Conservation (phyloP, 2,888 invertebrate genomes). For the Portevinia maculata region DNA sequence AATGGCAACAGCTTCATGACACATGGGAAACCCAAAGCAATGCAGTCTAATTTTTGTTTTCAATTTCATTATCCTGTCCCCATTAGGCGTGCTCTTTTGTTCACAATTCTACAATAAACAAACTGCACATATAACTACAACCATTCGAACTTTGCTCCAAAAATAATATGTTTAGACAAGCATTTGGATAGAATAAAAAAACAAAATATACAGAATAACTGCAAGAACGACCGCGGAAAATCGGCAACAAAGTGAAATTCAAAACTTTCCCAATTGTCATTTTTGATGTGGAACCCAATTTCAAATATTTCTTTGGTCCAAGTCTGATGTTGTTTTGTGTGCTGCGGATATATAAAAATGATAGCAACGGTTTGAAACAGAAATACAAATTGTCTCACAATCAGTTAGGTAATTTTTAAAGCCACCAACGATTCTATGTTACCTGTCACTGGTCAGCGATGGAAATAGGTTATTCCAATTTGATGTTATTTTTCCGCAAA, state of each 20-base stretch:
- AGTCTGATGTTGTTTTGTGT: no score
- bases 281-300: constrained; percentile 23
- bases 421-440: constrained; percentile 30
- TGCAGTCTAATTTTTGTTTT: constrained; percentile 60
- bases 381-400: constrained; percentile 13
- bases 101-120: constrained; percentile 11
- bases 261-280: constrained; percentile 30
- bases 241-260: constrained; percentile 26
- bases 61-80: constrained; percentile 61
- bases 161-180: constrained; percentile 16
- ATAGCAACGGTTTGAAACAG: constrained; percentile 21
- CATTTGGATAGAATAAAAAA: neutral
- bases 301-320: constrained; percentile 10
- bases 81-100: constrained; percentile 33
- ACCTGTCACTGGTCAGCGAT: constrained; percentile 6
- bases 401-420: constrained; percentile 46
- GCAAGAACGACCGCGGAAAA: constrained; percentile 15
- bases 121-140: neutral
- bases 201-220: constrained; percentile 7
- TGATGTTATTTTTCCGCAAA: constrained; percentile 30
- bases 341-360: constrained; percentile 36
- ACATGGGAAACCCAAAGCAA: constrained; percentile 12
- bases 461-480: constrained; percentile 24
- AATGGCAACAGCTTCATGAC: neutral
- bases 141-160: constrained; percentile 17